These are phyloP conservation scores for Leptestheria dahalacensis DNA, from an alignment of 1,140 invertebrate genomes.

Conservation along the genomic window DNA sequence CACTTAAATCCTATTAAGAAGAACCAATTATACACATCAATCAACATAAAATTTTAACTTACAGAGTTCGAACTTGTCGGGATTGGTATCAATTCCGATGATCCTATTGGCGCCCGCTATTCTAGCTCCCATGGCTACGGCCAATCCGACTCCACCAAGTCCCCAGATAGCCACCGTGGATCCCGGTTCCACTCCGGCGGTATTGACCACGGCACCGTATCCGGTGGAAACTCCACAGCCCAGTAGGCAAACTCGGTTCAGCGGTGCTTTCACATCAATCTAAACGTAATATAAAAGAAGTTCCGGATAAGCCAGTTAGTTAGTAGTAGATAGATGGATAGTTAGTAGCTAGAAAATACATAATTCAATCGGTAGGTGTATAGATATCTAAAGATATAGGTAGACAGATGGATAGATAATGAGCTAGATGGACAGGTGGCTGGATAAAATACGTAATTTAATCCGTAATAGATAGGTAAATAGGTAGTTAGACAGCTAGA, in stretches of 20 bases:
- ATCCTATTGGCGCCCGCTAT: conserved; percentile 38
- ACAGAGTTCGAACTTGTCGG: conserved; percentile 37
- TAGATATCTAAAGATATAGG: too few species aligned
- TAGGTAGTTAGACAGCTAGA: too few species aligned
- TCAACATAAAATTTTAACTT: background rate
- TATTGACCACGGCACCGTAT: conserved; percentile 38
- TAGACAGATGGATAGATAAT: too few species aligned
- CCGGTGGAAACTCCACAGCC: conserved; percentile 42
- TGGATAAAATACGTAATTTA: too few species aligned
- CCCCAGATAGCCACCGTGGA: conserved; percentile 36
- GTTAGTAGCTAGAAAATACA: too few species aligned
- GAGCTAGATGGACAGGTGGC: too few species aligned
- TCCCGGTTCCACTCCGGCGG: conserved; percentile 28
- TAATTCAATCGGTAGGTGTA: too few species aligned
- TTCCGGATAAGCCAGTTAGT: too few species aligned
- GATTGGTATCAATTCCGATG: conserved; percentile 44
- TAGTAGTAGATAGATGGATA: too few species aligned
- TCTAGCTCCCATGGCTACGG: conserved; percentile 44
- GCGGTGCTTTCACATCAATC: conserved; percentile 29
- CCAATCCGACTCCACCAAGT: conserved; percentile 43
- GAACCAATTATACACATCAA: background rate
- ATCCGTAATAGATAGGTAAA: too few species aligned
- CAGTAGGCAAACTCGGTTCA: conserved; percentile 37
- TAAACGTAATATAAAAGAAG: conserved; percentile 4
- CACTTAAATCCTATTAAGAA: too few species aligned